Base-by-base conservation (phyloP, 2,113 vertebrate genomes). In the Butorides virescens region DNA sequence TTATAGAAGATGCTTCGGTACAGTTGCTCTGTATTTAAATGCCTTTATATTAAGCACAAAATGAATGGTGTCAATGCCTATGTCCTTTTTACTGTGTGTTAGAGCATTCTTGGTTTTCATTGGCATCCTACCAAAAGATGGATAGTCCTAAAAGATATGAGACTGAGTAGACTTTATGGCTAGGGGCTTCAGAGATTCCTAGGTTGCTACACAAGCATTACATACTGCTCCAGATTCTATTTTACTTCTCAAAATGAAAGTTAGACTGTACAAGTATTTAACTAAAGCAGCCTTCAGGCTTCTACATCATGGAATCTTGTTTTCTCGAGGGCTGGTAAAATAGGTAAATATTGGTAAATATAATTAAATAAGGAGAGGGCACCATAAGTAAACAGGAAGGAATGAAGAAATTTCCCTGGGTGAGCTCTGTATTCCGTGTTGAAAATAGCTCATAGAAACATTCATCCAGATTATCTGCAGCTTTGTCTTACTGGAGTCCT, bases 281-380 rank as follows among this genome's bases (percentile, higher is more conserved):
- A 36, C 9, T 83, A 46, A 79, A 73, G 16, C 12, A 56, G 15
- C 23, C 29, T 88, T 70, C 19, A 68, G 36, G 46, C 50, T 81
- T 66, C 16, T 87, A 2, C 17, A 8, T 75, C 42, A 56, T 0
- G 0, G 75, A 79, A 37, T 76, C 7, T 2, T 26, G 42, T 74
- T 62, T 82, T 68, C 55, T 70, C 1, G 2, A 65, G 32, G 68
- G 13, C 47, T 62, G 29, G 55, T 80, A 58, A 77, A 66, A 44
- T 55, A 73, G 29, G 42, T 83, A 84, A 89, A 76, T 92, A 68
- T 42, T 70, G 34, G 55, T 83, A 79, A 95, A 84, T 50, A 36
- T 10, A 50, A 37, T 52, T 72, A 61, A 74, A 36, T 61, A 71
- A 56, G 56, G 39, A 65, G 47, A 66, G 20, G 7, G 29, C 11